A percentile compares a stretch with the other conserved stretches of the same genome.
Conservation (phyloP, 1,140 invertebrate species). For the Aphidius ervi region DNA sequence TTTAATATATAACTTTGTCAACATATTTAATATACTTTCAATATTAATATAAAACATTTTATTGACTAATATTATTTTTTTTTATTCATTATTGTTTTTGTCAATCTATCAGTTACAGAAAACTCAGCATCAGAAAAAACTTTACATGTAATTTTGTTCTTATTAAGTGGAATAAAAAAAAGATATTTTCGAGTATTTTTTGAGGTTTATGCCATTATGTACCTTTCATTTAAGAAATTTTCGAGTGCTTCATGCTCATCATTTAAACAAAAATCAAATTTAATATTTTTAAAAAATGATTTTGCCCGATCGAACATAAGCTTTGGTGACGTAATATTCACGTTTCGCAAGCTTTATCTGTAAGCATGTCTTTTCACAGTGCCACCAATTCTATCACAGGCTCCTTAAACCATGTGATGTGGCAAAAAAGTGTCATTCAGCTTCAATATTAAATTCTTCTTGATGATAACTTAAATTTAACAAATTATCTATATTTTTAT, state of each 20-base stretch:
- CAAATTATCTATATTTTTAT: conserved; percentile 11
- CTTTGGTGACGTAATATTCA: conserved; percentile 5
- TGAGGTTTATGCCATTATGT: too few relatives aligned
- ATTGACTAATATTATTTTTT: too few relatives aligned
- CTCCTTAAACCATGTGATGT: conserved; percentile 5
- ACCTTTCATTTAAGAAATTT: too few relatives aligned
- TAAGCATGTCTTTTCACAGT: conserved; percentile 25
- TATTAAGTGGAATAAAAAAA: too few relatives aligned
- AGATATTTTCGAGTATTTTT: too few relatives aligned
- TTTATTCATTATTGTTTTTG: too few relatives aligned
- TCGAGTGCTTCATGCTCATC: conserved; percentile 16
- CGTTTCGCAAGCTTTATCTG: conserved; percentile 25
- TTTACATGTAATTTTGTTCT: too few relatives aligned
- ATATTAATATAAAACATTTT: too few relatives aligned
- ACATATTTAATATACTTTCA: too few relatives aligned
- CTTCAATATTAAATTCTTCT: not conserved
- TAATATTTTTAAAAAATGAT: conserved; percentile 22
- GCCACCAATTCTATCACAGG: not conserved
- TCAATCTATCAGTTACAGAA: too few relatives aligned
- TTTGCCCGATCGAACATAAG: conserved; percentile 18
- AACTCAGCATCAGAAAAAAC: too few relatives aligned
- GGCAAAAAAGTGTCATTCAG: conserved; percentile 12
- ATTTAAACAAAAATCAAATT: conserved; percentile 17
- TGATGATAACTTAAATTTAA: not conserved
- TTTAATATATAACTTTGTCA: too few relatives aligned